Base-by-base conservation (phyloP, 2,888 invertebrate genomes). In the Sesia bembeciformis region DNA sequence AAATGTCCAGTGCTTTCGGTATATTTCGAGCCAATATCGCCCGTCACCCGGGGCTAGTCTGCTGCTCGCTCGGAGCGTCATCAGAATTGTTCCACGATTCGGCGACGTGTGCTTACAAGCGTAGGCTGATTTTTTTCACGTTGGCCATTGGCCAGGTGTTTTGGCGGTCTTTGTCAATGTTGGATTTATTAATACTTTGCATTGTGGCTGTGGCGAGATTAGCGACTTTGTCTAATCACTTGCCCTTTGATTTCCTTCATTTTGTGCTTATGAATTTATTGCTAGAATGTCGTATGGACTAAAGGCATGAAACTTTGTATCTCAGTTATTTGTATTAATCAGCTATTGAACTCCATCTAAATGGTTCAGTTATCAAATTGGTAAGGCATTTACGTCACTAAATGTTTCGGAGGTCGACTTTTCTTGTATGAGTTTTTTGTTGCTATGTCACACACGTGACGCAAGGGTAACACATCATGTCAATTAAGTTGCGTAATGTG, bases 141-240 rank as follows among this genome's bases (percentile, higher is more conserved):
- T 65, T 89, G 89, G 88, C 82, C 57, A 60, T 0, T 55, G 55
- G 79, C 88, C 89, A 89, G 84, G 65, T 78, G 81, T 78, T 86
- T 87, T 89, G 86, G 84, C 86, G 89, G 88, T 89, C 89, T 89
- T 80, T 89, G 89, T 89, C 89, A 89, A 89, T 89, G 89, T 80
- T 88, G 79, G 73, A 85, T 87, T 85, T 89, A 89, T 89, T 90
- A 87, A 87, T 89, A 87, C 7, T 46, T 81, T 81, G 82, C 78
- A 67, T 56, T 41, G 53, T 43, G 8, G 66, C 72, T 72, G 68
- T 60, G 66, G 61, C 82, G 84, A 82, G 77, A 77, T 78, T 72
- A 72, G 72, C 74, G 71, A 74, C 75, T 72, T 76, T 61, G 61
- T 58, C 65, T 63, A 60, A 66, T 67, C 58, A 64, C 59, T 59